A percentile compares a stretch with the other conserved stretches of the same genome.
Conservation (phyloP, 2,888 invertebrate species). For the Exephanes ischioxanthus region DNA sequence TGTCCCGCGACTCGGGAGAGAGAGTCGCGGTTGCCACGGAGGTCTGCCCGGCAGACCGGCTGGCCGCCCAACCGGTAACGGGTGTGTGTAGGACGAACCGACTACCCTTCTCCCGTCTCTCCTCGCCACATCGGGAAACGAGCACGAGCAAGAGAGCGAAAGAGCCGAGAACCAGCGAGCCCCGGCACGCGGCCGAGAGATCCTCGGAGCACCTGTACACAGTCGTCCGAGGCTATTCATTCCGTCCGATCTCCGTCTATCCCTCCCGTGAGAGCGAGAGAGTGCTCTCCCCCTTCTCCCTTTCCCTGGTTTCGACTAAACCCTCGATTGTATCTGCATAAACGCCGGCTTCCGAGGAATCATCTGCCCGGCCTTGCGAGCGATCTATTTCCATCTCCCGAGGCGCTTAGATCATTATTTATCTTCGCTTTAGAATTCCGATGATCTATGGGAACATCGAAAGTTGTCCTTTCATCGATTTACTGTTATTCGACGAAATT, state of each 20-base stretch:
- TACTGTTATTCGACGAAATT: neutral
- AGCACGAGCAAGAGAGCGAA: constrained; percentile 36
- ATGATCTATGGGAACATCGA: constrained; percentile 14
- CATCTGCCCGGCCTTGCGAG: constrained; percentile 56
- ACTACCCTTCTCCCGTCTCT: constrained; percentile 46
- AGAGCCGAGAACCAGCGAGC: constrained; percentile 44
- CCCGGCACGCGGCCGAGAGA: constrained; percentile 57
- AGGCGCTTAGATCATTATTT: constrained; percentile 45
- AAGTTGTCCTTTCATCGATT: neutral
- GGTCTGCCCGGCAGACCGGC: constrained; percentile 42
- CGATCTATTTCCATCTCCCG: constrained; percentile 26
- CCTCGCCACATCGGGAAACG: constrained; percentile 18
- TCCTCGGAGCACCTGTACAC: constrained; percentile 62
- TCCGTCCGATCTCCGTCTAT: constrained; percentile 53
- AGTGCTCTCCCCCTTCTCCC: constrained; percentile 1
- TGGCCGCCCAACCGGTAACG: constrained; percentile 55
- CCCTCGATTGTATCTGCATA: constrained; percentile 69
- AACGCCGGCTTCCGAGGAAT: constrained; percentile 64
- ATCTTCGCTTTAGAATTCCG: constrained; percentile 21
- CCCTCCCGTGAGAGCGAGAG: neutral
- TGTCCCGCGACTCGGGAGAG: constrained; percentile 56
- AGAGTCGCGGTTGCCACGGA: constrained; percentile 57
- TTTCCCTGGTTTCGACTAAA: constrained; percentile 49
- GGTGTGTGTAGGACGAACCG: constrained; percentile 61
- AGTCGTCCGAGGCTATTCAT: constrained; percentile 57